Base-by-base conservation (phyloP, 2,888 invertebrate genomes). In the Dryobotodes eremita region DNA sequence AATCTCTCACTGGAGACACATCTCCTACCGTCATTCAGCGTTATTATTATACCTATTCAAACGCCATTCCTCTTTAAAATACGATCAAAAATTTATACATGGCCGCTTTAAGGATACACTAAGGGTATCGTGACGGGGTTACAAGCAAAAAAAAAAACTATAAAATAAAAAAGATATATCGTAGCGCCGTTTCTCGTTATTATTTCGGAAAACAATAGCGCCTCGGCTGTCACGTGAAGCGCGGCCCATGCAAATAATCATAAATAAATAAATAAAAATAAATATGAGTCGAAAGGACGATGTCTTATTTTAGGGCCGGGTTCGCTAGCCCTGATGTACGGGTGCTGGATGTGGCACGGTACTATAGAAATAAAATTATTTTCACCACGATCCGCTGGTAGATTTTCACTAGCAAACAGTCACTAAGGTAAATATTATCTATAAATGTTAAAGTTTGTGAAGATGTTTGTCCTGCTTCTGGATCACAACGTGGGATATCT, bases 211-310 rank as follows among this genome's bases (percentile, higher is more conserved):
- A 92, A 96, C 96, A 96, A 96, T 96, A 96, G 96, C 95, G 96
- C 94, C 95, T 94, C 91, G 87, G 91, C 93, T 96, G 96, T 96
- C 96, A 95, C 93, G 93, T 94, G 92, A 95, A 92, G 95, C 96
- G 96, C 95, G 96, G 93, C 89, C 93, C 95, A 96, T 96, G 96
- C 96, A 96, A 96, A 96, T 96, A 96, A 95, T 96, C 96, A 96
- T 96, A 96, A 96, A 97, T 96, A 96, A 96, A 96, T 96, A 95
- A 96, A 96, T 95, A 96, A 96, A 96, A 96, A 96, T 95, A 95
- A 95, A 96, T 96, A 96, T 96, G 96, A 96, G 92, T 89, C 89
- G 89, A 82, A 74, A 79, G 80, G 75, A 89, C 91, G 95, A 96
- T 92, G 95, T 96, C 96, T 96, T 96, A 95, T 96, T 96, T 95